Conservation (phyloP, 2,113 vertebrate species). For the Bagarius yarrelli region DNA sequence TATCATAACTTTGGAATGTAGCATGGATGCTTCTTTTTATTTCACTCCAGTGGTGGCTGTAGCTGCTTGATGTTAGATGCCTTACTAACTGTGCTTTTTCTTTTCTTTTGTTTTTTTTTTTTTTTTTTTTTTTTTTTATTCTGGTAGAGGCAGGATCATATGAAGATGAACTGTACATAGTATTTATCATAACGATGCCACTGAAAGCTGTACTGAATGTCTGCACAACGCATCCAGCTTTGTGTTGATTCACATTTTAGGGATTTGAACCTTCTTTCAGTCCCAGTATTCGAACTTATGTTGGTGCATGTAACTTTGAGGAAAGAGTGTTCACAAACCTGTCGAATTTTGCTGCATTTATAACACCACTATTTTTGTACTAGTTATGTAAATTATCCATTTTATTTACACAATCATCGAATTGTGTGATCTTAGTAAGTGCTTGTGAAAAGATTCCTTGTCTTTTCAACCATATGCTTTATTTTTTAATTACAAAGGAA, state of each 20-base stretch:
- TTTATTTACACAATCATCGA: slow-evolving; percentile 24
- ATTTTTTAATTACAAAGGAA: not conserved
- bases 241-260: slow-evolving; percentile 19
- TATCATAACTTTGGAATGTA: slow-evolving; percentile 72
- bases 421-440: not conserved
- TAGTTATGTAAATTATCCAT: slow-evolving; percentile 34
- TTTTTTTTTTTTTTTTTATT: slow-evolving; percentile 49
- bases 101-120: slow-evolving; percentile 50
- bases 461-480: not conserved
- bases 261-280: not conserved
- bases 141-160: slow-evolving; percentile 61
- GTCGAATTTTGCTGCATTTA: slow-evolving; percentile 32
- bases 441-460: not conserved
- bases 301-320: slow-evolving; percentile 21
- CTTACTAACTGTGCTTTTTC: slow-evolving; percentile 72
- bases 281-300: slow-evolving; percentile 6
- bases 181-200: slow-evolving; percentile 64
- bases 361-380: slow-evolving; percentile 48
- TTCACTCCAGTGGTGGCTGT: slow-evolving; percentile 62
- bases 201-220: slow-evolving; percentile 36
- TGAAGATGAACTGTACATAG: slow-evolving; percentile 65
- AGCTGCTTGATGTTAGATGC: slow-evolving; percentile 73
- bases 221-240: slow-evolving; percentile 6
- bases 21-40: slow-evolving; percentile 56
- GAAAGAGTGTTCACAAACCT: slow-evolving; percentile 5